phyloP scores from a whole-genome alignment of 2,888 invertebrate species.

The Drosophila tripunctata region DNA sequence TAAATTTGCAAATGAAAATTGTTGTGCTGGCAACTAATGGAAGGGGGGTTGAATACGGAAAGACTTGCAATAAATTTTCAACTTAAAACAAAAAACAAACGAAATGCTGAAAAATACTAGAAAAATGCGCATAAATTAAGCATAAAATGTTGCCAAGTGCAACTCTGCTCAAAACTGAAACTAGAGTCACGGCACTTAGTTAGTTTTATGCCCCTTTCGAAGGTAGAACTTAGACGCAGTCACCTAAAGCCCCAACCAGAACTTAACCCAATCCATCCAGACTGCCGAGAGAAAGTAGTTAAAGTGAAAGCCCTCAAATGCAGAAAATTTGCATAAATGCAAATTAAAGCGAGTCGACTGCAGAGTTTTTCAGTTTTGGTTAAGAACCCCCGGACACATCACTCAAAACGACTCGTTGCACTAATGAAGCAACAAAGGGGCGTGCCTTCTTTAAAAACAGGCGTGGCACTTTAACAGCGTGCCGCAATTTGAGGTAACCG shows the following conservation, averaged over 20 bases:
- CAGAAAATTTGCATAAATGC: constrained; percentile 64
- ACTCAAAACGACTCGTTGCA: constrained; percentile 52
- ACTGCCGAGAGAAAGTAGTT: constrained; percentile 55
- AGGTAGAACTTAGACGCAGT: constrained; percentile 29
- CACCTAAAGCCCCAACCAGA: constrained; percentile 19
- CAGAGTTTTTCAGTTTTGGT: constrained; percentile 20
- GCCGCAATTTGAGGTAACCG: constrained; percentile 32
- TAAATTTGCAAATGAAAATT: constrained; percentile 53
- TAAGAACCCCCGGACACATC: constrained; percentile 33
- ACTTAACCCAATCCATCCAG: neutral
- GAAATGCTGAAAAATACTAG: constrained; percentile 27
- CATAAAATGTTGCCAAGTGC: constrained; percentile 55
- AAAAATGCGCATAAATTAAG: constrained; percentile 68
- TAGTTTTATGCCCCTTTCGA: constrained; percentile 36
- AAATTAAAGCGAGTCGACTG: constrained; percentile 45
- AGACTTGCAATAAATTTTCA: constrained; percentile 47
- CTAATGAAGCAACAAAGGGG: constrained; percentile 68
- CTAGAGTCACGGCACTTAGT: constrained; percentile 52
- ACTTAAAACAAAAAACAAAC: constrained; percentile 7
- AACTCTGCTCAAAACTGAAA: constrained; percentile 22
- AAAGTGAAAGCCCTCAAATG: constrained; percentile 61
- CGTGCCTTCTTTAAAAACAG: constrained; percentile 28
- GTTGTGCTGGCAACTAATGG: constrained; percentile 9
- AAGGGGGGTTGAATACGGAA: neutral
- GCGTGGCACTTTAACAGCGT: constrained; percentile 41